A percentile compares a stretch with the other conserved stretches of the same genome.
Evolutionary conservation across 2,113 vertebrate species (phyloP).

Genomic region (Mola mola): DNA sequence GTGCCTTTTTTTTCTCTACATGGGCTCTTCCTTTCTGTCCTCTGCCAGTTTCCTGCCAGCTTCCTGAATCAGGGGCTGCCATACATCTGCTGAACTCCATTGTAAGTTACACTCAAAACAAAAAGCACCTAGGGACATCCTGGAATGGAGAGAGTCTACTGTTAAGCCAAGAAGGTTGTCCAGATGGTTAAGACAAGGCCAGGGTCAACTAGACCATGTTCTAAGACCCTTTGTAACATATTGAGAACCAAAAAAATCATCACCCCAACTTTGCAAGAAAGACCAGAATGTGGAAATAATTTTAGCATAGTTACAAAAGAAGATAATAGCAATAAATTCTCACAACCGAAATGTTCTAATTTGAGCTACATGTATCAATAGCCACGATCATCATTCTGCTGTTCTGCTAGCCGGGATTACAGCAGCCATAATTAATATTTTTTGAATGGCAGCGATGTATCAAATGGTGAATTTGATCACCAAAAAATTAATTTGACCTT

Average conservation of each 20-base stretch:
- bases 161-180: conserved; percentile 29
- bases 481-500: no score
- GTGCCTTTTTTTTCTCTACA: conserved; percentile 45
- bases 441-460: no score
- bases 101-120: conserved; percentile 68
- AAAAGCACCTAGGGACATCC: conserved; percentile 63
- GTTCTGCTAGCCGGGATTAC: no score
- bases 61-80: conserved; percentile 40
- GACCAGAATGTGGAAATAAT: background rate
- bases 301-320: no score
- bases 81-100: conserved; percentile 65
- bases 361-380: no score
- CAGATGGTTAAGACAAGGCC: conserved; percentile 44
- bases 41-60: conserved; percentile 64
- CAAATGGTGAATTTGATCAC: no score
- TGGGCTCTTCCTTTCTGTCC: conserved; percentile 70
- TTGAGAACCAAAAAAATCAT: background rate
- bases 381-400: no score
- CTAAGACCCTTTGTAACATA: background rate
- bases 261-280: no score
- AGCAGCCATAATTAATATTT: no score
- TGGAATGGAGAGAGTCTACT: conserved; percentile 35
- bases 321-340: no score
- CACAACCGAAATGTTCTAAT: no score
- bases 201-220: background rate